Conservation (phyloP, 2,797 vertebrate species). For the Novumbra hubbsi region DNA sequence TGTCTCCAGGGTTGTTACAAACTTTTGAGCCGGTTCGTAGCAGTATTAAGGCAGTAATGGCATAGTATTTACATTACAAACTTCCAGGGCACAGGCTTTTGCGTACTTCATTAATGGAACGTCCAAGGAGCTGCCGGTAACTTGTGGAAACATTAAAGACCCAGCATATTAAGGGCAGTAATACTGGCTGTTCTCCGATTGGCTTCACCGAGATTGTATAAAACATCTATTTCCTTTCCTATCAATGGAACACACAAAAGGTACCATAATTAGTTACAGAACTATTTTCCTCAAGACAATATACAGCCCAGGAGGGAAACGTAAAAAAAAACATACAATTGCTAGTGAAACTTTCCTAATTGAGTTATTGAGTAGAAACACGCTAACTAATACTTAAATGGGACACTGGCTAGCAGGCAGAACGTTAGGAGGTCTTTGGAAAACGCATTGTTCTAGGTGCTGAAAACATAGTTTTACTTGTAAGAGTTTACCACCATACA, state of each 20-base stretch:
- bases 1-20: no score
- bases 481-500: neutral
- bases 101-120: neutral
- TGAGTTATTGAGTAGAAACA: neutral
- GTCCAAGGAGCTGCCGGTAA: slow-evolving; percentile 25
- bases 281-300: neutral
- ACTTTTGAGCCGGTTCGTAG: no score
- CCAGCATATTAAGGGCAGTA: neutral
- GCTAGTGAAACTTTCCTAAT: neutral
- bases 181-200: neutral
- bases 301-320: neutral
- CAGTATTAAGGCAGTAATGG: no score
- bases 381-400: neutral
- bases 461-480: neutral
- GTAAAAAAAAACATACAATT: neutral
- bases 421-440: neutral
- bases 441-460: neutral
- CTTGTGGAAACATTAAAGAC: neutral
- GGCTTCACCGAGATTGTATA: neutral
- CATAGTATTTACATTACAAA: no score
- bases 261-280: neutral
- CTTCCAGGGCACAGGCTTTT: no score
- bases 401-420: neutral
- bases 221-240: neutral
- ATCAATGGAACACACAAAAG: neutral